Percentiles rank a stretch among this genome's conserved stretches.
Evolutionary conservation across 2,113 vertebrate genomes (phyloP).

Genomic region (Gnathonemus longibarbis): DNA sequence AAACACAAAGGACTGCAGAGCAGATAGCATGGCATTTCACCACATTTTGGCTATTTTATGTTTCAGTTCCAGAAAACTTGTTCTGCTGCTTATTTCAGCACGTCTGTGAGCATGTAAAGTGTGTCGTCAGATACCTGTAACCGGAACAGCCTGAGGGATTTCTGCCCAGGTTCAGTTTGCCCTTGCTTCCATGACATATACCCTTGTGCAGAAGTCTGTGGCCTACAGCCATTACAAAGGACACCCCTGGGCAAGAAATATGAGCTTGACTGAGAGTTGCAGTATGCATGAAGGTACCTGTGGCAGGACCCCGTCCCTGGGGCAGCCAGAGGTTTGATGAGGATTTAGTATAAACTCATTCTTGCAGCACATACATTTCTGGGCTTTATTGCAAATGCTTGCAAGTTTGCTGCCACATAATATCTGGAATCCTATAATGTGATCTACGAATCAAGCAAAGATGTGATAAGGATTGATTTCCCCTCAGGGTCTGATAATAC

Average conservation of each 20-base stretch:
- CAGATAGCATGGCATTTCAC: neutral
- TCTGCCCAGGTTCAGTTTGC: neutral
- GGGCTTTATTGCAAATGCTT: neutral
- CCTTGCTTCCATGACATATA: neutral
- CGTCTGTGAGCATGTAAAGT: neutral
- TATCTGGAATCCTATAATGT: neutral
- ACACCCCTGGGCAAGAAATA: neutral
- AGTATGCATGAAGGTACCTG: neutral
- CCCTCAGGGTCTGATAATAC: neutral
- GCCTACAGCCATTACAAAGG: neutral
- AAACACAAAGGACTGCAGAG: too few species aligned
- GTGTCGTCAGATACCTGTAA: neutral
- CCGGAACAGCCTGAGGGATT: neutral
- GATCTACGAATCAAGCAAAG: neutral
- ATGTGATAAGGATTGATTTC: neutral
- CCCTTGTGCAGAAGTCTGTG: neutral
- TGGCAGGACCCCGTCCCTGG: neutral
- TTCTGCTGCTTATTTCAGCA: neutral
- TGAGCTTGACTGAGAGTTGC: neutral
- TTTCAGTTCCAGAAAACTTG: neutral
- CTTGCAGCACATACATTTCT: conserved; percentile 25
- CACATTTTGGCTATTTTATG: too few species aligned
- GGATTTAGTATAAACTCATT: conserved; percentile 42
- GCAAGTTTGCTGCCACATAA: neutral
- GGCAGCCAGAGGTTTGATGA: neutral